Percentiles rank a stretch among this genome's conserved stretches.
These are phyloP conservation scores for Echinops telfairi DNA, from an alignment of 2,113 vertebrate species.

Conservation along the genomic window DNA sequence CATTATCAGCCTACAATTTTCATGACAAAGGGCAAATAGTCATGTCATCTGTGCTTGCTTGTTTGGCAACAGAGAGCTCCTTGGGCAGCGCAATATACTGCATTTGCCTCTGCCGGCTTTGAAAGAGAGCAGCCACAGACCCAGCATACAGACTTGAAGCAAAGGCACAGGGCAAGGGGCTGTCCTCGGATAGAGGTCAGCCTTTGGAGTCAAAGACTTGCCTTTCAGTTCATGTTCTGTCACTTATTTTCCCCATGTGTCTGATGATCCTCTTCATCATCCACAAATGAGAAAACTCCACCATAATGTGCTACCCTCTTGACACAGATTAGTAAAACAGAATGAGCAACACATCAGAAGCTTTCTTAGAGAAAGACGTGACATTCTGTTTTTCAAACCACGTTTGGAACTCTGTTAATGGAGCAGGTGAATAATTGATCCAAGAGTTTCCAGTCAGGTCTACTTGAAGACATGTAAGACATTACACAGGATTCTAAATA, in stretches of 20 bases:
- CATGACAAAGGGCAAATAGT: background rate
- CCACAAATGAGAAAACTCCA: slow-evolving; percentile 5
- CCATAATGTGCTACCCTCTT: background rate
- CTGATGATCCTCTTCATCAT: background rate
- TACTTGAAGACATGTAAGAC: background rate
- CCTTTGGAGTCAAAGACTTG: background rate
- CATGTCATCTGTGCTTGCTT: background rate
- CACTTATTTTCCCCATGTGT: background rate
- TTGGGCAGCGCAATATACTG: background rate
- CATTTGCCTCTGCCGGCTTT: background rate
- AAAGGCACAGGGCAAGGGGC: background rate
- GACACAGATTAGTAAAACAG: slow-evolving; percentile 3
- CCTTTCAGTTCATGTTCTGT: background rate
- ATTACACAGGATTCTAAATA: background rate
- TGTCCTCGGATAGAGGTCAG: background rate
- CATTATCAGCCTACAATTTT: background rate
- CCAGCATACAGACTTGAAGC: background rate
- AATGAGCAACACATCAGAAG: background rate
- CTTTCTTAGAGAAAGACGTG: slow-evolving; percentile 23
- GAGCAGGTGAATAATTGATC: background rate
- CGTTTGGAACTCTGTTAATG: slow-evolving; percentile 8
- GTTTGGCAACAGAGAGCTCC: slow-evolving; percentile 7
- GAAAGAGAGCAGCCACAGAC: background rate
- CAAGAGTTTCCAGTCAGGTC: background rate
- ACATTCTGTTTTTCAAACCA: slow-evolving; percentile 24